phyloP scores from a whole-genome alignment of 2,888 invertebrate genomes.

The Xiphydria camelus region DNA sequence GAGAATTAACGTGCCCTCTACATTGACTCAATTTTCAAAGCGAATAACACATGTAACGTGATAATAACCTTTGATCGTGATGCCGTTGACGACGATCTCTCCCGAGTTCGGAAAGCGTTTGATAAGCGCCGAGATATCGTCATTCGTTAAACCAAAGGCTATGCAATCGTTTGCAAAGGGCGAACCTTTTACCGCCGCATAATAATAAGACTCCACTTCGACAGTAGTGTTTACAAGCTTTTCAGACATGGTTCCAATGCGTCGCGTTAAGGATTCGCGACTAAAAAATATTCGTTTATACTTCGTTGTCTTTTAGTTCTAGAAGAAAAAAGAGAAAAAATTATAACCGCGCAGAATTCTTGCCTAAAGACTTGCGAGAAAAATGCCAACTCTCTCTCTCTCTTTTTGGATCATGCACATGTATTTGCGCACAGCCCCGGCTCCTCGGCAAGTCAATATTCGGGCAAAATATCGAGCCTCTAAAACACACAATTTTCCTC shows the following conservation, averaged over 20 bases:
- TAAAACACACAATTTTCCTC: too few species aligned
- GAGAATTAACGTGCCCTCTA: too few species aligned
- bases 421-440: too few species aligned
- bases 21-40: too few species aligned
- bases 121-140: constrained; percentile 71
- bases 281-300: constrained; percentile 30
- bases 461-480: too few species aligned
- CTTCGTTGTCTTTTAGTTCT: constrained; percentile 49
- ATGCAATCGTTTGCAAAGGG: constrained; percentile 74
- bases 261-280: constrained; percentile 22
- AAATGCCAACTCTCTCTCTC: too few species aligned
- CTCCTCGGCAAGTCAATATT: too few species aligned
- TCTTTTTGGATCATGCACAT: too few species aligned
- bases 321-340: constrained; percentile 36
- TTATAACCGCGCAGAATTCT: too few species aligned
- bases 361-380: too few species aligned
- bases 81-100: constrained; percentile 71
- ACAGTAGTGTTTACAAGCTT: constrained; percentile 47
- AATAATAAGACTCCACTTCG: constrained; percentile 65
- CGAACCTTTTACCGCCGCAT: constrained; percentile 80
- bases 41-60: too few species aligned
- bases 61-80: constrained; percentile 65
- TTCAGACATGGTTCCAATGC: constrained; percentile 30
- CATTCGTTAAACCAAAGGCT: constrained; percentile 74
- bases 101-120: constrained; percentile 71